Base-by-base conservation (phyloP, 2,797 vertebrate species). In the Acanthopagrus latus region DNA sequence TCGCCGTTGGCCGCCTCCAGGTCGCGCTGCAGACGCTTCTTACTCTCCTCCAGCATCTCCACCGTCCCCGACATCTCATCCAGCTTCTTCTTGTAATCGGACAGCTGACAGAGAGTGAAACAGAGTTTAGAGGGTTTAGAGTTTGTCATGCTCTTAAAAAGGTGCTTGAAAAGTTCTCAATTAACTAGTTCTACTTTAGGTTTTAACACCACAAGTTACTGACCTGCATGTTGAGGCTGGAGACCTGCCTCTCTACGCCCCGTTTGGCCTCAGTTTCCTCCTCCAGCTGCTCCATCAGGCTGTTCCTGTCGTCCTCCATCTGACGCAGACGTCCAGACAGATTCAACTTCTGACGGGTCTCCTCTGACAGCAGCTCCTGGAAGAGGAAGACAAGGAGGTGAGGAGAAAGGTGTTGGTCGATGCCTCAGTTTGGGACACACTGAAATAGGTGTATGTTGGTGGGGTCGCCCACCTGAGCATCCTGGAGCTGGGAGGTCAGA, bases 341-440 rank as follows among this genome's bases (percentile, higher is more conserved):
- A 0, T 96, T 97, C 50, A 98, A 93, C 87, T 99, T 99, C 93
- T 98, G 97, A 21, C 97, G 94, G 0, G 97, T 99, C 85, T 99
- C 98, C 78, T 99, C 97, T n/a, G 97, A 95, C 63, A 99, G 95
- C 83, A 98, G 93, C 92, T 99, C 98, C 98, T 99, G 74, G 2
- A 77, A 52, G 3, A 52, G 33, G 2, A 57, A n/a, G 8, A 41
- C 0, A 8, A 48, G 8, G 29, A 3, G 20, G 20, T 20, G 7
- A 44, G 14, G 44, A 14, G 44, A 4, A 0, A 48, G 7, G 51
- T 25, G 21, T 12, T n/a, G 3, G 47, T 50, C 6, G 8, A 12
- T 27, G 11, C 25, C 6, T 3, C 27, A 25, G 43, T 14, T 48
- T 44, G 21, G 4, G 43, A 1, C 18, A 43, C 46, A 50, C 18